Conservation (phyloP, 2,888 invertebrate genomes). For the Ophraella communa region DNA sequence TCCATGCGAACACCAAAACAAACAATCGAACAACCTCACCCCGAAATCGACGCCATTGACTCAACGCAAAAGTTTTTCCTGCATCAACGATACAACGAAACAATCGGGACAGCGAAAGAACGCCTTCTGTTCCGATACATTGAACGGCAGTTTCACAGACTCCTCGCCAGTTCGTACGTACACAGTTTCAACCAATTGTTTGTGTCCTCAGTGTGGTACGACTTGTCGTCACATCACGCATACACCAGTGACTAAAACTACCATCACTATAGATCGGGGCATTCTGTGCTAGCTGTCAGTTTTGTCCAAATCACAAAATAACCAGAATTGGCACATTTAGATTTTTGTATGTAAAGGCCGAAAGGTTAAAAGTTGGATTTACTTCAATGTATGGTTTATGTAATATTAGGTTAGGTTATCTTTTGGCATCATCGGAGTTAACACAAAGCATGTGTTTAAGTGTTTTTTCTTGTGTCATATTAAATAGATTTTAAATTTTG, state of each 20-base stretch:
- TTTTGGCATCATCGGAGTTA: no score
- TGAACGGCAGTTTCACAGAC: conserved; percentile 51
- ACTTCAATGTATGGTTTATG: neutral
- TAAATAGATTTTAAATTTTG: no score
- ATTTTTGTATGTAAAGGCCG: neutral
- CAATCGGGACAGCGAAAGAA: conserved; percentile 55
- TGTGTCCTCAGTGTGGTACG: conserved; percentile 61
- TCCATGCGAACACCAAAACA: conserved; percentile 46
- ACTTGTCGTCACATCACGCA: conserved; percentile 59
- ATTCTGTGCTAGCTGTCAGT: conserved; percentile 59
- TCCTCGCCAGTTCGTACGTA: conserved; percentile 54
- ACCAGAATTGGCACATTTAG: conserved; percentile 22
- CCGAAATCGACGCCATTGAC: conserved; percentile 28
- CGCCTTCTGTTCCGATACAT: conserved; percentile 49
- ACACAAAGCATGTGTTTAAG: no score
- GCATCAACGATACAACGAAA: conserved; percentile 35
- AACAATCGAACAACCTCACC: conserved; percentile 15
- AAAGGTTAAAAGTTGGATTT: neutral
- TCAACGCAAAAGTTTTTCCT: conserved; percentile 19
- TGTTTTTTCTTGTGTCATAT: no score
- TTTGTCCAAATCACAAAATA: conserved; percentile 15
- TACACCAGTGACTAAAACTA: conserved; percentile 57
- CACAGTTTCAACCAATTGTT: conserved; percentile 55
- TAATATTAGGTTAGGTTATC: no score
- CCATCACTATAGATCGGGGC: conserved; percentile 60